Base-by-base conservation (phyloP, 2,888 invertebrate genomes). In the Hoplodrina ambigua region DNA sequence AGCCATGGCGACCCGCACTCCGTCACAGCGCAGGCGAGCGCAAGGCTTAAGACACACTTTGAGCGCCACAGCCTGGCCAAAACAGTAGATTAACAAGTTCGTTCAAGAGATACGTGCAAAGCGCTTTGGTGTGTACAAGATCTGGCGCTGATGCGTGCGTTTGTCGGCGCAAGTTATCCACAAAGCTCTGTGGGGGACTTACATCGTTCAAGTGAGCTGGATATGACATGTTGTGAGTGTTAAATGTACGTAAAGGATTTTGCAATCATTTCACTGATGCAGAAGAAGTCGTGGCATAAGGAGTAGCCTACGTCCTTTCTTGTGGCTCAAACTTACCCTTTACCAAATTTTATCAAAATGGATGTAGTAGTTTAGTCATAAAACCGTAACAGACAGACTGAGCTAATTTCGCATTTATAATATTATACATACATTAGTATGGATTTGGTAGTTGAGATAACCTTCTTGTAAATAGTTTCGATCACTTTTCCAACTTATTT, bases 161-260 rank as follows among this genome's bases (percentile, higher is more conserved):
- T 72, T 49, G 41, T 19, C 6, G 41, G 33, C 55, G n/a, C 49
- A 56, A 52, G 33, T 44, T 78, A 58, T 63, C 49, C 62, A 60
- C 62, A 78, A 72, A 72, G 68, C 50, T 60, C 41, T 55, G 68
- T 59, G 13, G n/a, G 44, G 10, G 41, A 13, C 46, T 33, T 4
- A 13, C 20, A 61, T 4, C 2, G 7, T 20, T 44, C 52, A 53
- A 60, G 15, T 17, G 13, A 25, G 11, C 1, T 15, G 19, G 57
- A 75, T 69, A 8, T 61, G 72, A 13, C 46, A 46, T 17, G 46
- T 4, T n/a, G n/a, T 11, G 5, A 15, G 46, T 15, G 46, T 5
- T 46, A 4, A 44, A 15, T 44, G 17, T 46, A n/a, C n/a, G 46
- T 4, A 33, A 33, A 33, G 33, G 33, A 7, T 33, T 6, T 33